Percentiles rank a stretch among this genome's conserved stretches.
Evolutionary conservation across 2,797 vertebrate species (phyloP).

Genomic region (Meda fulgida): DNA sequence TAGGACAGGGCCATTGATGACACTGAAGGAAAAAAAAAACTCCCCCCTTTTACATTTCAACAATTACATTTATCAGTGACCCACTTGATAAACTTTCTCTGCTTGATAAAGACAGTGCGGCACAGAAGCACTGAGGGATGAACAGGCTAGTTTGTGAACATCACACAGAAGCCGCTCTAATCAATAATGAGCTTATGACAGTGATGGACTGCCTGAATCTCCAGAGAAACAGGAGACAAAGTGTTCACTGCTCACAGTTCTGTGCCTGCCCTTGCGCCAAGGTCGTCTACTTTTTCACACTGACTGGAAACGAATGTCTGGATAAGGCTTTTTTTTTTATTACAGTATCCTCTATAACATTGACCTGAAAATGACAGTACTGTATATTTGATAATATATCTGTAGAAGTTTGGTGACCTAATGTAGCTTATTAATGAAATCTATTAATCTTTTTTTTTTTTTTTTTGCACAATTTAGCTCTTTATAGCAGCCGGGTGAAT

Average conservation of each 20-base stretch:
- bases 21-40: not conserved
- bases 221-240: constrained; percentile 77
- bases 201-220: constrained; percentile 78
- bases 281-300: constrained; percentile 66
- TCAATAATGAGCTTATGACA: constrained; percentile 81
- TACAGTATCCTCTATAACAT: constrained; percentile 34
- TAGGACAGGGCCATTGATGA: not conserved
- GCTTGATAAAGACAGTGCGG: constrained; percentile 19
- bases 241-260: constrained; percentile 66
- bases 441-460: no score
- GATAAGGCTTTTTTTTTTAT: constrained; percentile 38
- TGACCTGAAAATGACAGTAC: constrained; percentile 17
- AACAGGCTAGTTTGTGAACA: constrained; percentile 49
- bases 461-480: not conserved
- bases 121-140: constrained; percentile 1
- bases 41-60: not conserved
- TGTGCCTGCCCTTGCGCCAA: constrained; percentile 69
- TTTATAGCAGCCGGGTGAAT: not conserved
- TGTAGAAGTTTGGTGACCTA: constrained; percentile 15
- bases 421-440: constrained; percentile 1
- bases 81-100: constrained; percentile 5
- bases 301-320: constrained; percentile 51
- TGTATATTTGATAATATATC: not conserved
- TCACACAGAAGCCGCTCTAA: constrained; percentile 74
- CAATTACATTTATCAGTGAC: not conserved